Evolutionary conservation across 2,797 vertebrate species (phyloP).

Genomic region (Tokudaia muenninki): DNA sequence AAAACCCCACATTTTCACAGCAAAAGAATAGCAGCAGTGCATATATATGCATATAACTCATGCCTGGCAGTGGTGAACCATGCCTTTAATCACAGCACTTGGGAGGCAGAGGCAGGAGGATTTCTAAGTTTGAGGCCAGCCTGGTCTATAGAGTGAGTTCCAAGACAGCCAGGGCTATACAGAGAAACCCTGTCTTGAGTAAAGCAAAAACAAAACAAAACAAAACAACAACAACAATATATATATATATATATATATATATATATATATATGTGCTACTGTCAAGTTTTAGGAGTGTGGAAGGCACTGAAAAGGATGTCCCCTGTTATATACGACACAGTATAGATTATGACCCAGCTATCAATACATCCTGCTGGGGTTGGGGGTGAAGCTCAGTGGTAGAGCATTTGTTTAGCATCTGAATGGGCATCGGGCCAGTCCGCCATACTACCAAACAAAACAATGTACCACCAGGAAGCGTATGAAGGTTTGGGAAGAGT

Average conservation of each 20-base stretch:
- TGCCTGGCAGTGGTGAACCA: too few species aligned
- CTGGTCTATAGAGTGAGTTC: too few species aligned
- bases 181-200: too few species aligned
- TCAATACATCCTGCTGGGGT: too few species aligned
- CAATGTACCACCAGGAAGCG: background rate
- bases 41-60: background rate
- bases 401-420: background rate
- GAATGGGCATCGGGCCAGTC: background rate
- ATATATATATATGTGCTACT: background rate
- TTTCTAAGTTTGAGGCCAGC: too few species aligned
- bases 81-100: too few species aligned
- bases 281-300: background rate
- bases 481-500: background rate
- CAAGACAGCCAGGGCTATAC: too few species aligned
- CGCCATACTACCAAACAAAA: too few species aligned
- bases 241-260: too few species aligned
- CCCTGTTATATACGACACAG: background rate
- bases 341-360: background rate
- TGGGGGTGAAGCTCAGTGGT: background rate
- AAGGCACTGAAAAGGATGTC: background rate
- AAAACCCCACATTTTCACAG: background rate
- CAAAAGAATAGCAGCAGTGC: background rate
- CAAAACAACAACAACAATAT: too few species aligned
- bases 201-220: too few species aligned
- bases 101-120: too few species aligned